Evolutionary conservation across 2,797 vertebrate genomes (phyloP), one percentile per base, ranked within the genome.

Genomic region (Myotis daubentonii): DNA sequence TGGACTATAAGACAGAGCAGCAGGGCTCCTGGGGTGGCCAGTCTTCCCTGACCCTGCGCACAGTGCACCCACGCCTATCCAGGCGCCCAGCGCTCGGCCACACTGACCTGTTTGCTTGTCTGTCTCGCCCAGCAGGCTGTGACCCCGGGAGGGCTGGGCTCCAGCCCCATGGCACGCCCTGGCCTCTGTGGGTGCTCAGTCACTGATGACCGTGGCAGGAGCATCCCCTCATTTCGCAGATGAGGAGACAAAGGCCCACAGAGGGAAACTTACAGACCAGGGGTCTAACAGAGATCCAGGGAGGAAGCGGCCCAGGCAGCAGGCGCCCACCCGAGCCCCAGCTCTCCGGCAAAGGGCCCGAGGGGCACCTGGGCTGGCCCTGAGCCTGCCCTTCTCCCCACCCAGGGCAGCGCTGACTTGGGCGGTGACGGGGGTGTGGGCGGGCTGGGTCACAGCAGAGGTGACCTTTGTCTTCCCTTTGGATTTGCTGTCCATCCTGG

Each of bases 391-490:
- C 23, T 87, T n/a, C 87, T 55, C 80, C 47, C 13, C n/a, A 30
- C 44, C 44, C 55, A 4, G 22, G 44, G 76, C 38, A 41, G 71
- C 72, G 93, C 97, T 96, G 95, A 95, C 85, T 96, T 88, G 88
- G 93, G 81, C 5, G 0, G n/a, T 47, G 74, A 76, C 5, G 36
- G 94, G 68, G 72, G 33, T 1, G 1, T 74, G 74, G 91, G 94
- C 5, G 2, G 84, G 74, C 82, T 13, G 65, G 71, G 72, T 76
- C 44, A 28, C 66, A 47, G 78, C 89, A 93, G 86, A 94, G 92
- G 90, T 94, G 94, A 94, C 94, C 93, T 89, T 75, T 81, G 79
- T 57, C 66, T 93, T 49, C 85, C 93, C 28, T 66, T 57, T 65
- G 87, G 55, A 84, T 71, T 57, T 47, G 74, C 51, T 38, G 23